Evolutionary conservation across 2,888 invertebrate genomes (phyloP).

Genomic region (Neoitamus cyanurus): DNA sequence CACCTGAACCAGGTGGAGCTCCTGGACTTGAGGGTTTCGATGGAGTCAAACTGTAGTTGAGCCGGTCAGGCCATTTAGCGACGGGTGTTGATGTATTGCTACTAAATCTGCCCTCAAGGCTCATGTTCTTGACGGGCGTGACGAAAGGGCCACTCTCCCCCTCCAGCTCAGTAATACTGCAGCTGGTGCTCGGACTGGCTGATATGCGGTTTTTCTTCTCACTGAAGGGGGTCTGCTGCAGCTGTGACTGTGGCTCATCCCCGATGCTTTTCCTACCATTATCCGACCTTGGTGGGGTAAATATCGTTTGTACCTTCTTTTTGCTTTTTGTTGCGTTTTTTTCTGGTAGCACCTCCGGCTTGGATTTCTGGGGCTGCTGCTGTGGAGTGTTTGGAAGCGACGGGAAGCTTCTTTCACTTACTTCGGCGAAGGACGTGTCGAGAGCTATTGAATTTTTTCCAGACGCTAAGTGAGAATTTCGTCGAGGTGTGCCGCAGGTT

Average conservation of each 20-base stretch:
- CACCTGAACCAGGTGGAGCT: slow-evolving; percentile 37
- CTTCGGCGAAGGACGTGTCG: not conserved
- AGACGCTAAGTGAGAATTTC: slow-evolving; percentile 36
- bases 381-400: not conserved
- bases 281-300: not conserved
- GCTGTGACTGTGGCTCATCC: slow-evolving; percentile 44
- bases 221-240: not conserved
- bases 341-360: slow-evolving; percentile 10
- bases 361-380: slow-evolving; percentile 12
- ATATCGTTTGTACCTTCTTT: not conserved
- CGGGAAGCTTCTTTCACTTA: slow-evolving; percentile 12
- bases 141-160: not conserved
- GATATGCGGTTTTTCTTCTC: slow-evolving; percentile 2
- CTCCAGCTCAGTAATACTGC: not conserved
- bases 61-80: slow-evolving; percentile 27
- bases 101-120: not conserved
- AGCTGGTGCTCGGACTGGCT: not conserved
- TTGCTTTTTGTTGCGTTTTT: not conserved
- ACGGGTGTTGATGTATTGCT: slow-evolving; percentile 45
- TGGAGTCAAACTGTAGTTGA: slow-evolving; percentile 5
- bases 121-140: not conserved
- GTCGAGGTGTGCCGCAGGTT: slow-evolving; percentile 52
- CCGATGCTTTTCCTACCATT: not conserved
- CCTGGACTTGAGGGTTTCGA: slow-evolving; percentile 1
- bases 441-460: not conserved